A percentile compares a stretch with the other conserved stretches of the same genome.
These are phyloP conservation scores for Epinephelus coioides DNA, from an alignment of 2,797 vertebrate species.

Conservation along the genomic window DNA sequence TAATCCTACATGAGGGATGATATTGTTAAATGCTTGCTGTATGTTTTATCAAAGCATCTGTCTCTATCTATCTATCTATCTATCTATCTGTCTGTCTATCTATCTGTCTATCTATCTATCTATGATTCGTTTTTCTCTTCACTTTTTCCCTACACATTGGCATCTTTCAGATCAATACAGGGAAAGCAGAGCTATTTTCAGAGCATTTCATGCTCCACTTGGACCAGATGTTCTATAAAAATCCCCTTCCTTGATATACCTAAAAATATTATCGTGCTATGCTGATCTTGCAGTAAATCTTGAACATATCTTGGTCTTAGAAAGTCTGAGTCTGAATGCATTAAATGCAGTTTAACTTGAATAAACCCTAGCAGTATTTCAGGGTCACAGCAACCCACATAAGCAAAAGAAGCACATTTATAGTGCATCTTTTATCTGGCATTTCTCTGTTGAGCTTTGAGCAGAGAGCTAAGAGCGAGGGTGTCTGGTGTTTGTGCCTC, in stretches of 20 bases:
- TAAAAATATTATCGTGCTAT: constrained; percentile 61
- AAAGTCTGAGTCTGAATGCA: constrained; percentile 47
- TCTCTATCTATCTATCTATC: constrained; percentile 17
- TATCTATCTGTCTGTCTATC: constrained; percentile 19
- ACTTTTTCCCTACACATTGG: constrained; percentile 34
- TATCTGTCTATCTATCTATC: background rate
- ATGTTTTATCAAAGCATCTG: constrained; percentile 40
- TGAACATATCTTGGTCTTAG: constrained; percentile 36
- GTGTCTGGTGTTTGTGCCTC: constrained; percentile 67
- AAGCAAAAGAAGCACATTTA: constrained; percentile 72
- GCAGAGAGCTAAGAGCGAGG: constrained; percentile 63
- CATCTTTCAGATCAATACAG: constrained; percentile 72
- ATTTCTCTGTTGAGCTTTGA: constrained; percentile 71
- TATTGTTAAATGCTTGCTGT: constrained; percentile 8
- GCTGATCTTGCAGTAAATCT: constrained; percentile 64
- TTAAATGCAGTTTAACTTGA: constrained; percentile 70
- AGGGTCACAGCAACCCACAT: constrained; percentile 78
- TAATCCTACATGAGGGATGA: constrained; percentile 30
- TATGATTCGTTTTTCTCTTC: background rate
- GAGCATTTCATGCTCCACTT: constrained; percentile 77
- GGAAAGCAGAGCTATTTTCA: constrained; percentile 74
- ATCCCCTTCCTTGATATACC: constrained; percentile 49
- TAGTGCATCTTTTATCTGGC: constrained; percentile 76
- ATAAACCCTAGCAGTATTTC: constrained; percentile 64
- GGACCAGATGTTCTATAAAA: constrained; percentile 79